Percentiles rank a stretch among this genome's conserved stretches.
Conservation (phyloP, 2,888 invertebrate genomes). For the Diabrotica balteata region DNA sequence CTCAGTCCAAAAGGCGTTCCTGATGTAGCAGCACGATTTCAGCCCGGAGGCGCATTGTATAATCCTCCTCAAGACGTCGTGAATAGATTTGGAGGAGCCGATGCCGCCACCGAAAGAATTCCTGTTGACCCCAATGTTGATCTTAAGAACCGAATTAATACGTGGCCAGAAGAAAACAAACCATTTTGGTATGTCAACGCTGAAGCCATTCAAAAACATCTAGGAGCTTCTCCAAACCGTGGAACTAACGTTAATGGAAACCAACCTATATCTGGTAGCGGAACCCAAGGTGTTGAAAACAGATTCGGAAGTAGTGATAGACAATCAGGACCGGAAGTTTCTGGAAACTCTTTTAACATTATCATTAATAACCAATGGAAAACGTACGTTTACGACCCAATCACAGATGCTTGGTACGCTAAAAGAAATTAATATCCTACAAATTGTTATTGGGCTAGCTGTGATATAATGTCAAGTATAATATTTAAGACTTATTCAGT, state of each 20-base stretch:
- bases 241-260: too few relatives aligned
- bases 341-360: constrained; percentile 5
- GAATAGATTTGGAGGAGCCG: not conserved
- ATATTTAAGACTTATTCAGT: too few relatives aligned
- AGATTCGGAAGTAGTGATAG: not conserved
- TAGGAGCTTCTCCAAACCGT: not conserved
- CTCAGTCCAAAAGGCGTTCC: constrained; percentile 70
- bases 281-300: not conserved
- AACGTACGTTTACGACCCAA: constrained; percentile 14
- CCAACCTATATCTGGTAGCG: too few relatives aligned
- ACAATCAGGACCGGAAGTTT: not conserved
- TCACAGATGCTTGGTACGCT: constrained; percentile 9
- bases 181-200: constrained; percentile 7
- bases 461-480: too few relatives aligned
- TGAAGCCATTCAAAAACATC: not conserved
- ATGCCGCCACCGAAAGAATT: not conserved
- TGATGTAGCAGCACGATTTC: constrained; percentile 60
- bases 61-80: constrained; percentile 35
- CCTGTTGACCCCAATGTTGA: not conserved
- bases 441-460: too few relatives aligned
- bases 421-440: not conserved
- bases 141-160: not conserved
- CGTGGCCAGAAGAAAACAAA: constrained; percentile 1
- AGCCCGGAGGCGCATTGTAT: constrained; percentile 31
- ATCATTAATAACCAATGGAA: constrained; percentile 4